Conservation (phyloP, 2,797 vertebrate species). For the Sebastiscus albofasciatus region DNA sequence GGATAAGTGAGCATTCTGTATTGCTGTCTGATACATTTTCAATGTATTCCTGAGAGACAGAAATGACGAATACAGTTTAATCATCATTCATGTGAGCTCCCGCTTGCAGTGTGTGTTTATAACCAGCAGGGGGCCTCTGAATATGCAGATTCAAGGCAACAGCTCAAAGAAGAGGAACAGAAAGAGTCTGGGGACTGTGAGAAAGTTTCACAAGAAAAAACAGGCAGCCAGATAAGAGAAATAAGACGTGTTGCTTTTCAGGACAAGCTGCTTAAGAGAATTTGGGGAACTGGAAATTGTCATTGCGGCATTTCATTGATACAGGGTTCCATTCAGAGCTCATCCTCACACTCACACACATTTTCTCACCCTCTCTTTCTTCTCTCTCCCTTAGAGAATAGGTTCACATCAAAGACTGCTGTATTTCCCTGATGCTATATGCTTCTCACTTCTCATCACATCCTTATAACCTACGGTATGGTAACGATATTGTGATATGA, state of each 20-base stretch:
- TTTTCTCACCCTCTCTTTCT: conserved; percentile 1
- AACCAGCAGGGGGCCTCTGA: conserved; percentile 55
- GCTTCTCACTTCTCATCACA: conserved; percentile 19
- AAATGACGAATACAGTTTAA: conserved; percentile 41
- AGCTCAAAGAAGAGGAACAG: conserved; percentile 26
- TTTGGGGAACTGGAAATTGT: background rate
- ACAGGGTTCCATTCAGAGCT: conserved; percentile 24
- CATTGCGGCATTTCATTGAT: conserved; percentile 17
- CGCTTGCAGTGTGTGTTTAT: conserved; percentile 25
- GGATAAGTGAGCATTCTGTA: conserved; percentile 2
- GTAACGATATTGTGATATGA: too few relatives aligned
- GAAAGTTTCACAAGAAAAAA: conserved; percentile 33
- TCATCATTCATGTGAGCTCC: conserved; percentile 19
- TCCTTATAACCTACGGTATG: background rate
- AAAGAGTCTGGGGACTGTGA: conserved; percentile 26
- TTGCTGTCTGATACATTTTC: conserved; percentile 6
- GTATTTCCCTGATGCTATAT: conserved; percentile 39
- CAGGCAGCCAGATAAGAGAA: conserved; percentile 6
- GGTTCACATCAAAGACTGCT: conserved; percentile 68
- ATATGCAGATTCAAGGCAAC: conserved; percentile 38
- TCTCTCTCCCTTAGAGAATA: conserved; percentile 54
- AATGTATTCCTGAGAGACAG: conserved; percentile 29
- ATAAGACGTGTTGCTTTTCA: background rate
- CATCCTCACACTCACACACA: background rate
- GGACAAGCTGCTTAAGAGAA: background rate